Base-by-base conservation (phyloP, 2,888 invertebrate genomes). In the Luperina nickerlii region DNA sequence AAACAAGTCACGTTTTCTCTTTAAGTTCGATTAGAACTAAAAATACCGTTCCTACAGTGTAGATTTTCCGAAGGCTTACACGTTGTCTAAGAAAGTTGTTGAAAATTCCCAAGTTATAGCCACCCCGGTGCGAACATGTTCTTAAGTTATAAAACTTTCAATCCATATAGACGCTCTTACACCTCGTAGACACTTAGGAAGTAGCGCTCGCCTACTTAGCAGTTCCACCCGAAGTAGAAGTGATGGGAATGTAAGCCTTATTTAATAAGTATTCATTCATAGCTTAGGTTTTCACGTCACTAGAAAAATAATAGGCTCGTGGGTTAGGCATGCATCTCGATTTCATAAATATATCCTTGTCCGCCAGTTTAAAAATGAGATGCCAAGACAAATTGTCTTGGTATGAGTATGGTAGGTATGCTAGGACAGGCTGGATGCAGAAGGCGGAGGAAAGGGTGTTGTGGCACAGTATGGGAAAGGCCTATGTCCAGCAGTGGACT, bases 141-240 rank as follows among this genome's bases (percentile, higher is more conserved):
- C 76, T 74, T 32, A 79, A 85, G 90, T 90, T 83, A 69, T 74
- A 24, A 82, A 88, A 90, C 87, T 88, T 90, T 84, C 77, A 76
- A 84, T 86, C 80, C 78, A 75, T 72, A 74, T 68, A 78, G 77
- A 78, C 69, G 54, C 66, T 60, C 60, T 63, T 68, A 70, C 89
- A 88, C 87, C 81, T 90, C 77, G 71, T 78, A 75, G 73, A 77
- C 87, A 82, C 78, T 88, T 86, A 69, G 68, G 51, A 87, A 90
- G 38, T 71, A 42, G 66, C n/a, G 69, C 71, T 75, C 70, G 63
- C 65, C 72, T 85, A 88, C 88, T 88, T 88, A 89, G 67, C 65
- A 76, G 78, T 88, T 85, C 67, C 65, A 77, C 51, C 72, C 69
- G 42, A 73, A 66, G 65, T 75, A 77, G 60, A 74, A 74, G 70